These are phyloP conservation scores for Anhinga anhinga DNA, from an alignment of 2,113 vertebrate genomes.

Conservation along the genomic window DNA sequence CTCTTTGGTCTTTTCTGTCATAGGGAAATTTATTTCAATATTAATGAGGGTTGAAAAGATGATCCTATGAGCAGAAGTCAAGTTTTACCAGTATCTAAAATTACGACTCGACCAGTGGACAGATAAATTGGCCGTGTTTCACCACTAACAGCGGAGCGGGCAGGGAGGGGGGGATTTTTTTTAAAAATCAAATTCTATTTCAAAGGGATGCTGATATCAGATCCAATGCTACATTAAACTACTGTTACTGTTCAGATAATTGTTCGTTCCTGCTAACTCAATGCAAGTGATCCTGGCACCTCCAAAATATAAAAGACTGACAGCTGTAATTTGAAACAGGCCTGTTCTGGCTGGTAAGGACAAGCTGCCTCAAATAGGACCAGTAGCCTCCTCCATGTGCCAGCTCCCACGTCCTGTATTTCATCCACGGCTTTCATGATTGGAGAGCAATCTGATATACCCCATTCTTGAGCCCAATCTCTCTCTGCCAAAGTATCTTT, in stretches of 20 bases:
- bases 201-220: neutral
- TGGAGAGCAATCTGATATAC: neutral
- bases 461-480: neutral
- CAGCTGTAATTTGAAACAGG: neutral
- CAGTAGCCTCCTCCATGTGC: accelerated
- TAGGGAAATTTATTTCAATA: neutral
- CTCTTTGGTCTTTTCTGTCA: neutral
- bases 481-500: neutral
- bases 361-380: neutral
- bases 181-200: neutral
- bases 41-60: neutral
- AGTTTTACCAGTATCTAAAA: neutral
- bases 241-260: neutral
- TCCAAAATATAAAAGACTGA: neutral
- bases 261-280: neutral
- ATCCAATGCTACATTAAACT: neutral
- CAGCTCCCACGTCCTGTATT: accelerated
- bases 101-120: neutral
- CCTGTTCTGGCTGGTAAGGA: neutral
- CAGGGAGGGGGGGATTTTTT: too few species aligned
- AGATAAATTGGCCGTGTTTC: neutral
- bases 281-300: neutral
- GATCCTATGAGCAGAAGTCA: neutral
- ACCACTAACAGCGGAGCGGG: neutral
- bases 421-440: neutral